Conservation (phyloP, 2,113 vertebrate genomes). For the Noturus placidus region DNA sequence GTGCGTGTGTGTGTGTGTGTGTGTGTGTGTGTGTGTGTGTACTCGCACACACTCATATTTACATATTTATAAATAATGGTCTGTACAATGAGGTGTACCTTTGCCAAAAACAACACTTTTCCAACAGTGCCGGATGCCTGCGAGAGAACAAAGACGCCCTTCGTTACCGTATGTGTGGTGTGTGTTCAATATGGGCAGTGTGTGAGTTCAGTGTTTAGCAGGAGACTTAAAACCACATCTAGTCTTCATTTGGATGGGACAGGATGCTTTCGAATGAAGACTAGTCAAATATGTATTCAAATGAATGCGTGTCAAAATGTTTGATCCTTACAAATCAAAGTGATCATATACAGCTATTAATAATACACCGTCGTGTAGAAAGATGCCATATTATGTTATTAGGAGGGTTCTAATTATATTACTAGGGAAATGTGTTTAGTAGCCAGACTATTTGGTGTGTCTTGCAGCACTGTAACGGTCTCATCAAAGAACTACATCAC, state of each 20-base stretch:
- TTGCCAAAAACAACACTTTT: slow-evolving; percentile 76
- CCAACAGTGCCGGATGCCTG: slow-evolving; percentile 64
- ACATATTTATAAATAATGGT: slow-evolving; percentile 79
- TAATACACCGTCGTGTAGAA: background rate
- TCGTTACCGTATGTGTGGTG: slow-evolving; percentile 51
- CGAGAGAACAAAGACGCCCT: slow-evolving; percentile 66
- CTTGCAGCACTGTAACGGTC: background rate
- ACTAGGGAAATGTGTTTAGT: background rate
- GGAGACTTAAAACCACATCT: slow-evolving; percentile 42
- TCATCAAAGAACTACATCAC: background rate
- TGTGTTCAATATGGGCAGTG: slow-evolving; percentile 47
- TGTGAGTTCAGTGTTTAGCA: slow-evolving; percentile 39
- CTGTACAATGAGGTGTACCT: slow-evolving; percentile 72
- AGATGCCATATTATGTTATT: slow-evolving; percentile 4
- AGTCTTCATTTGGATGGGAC: slow-evolving; percentile 37
- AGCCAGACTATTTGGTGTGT: background rate
- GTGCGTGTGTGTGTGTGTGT: slow-evolving; percentile 42
- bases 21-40: slow-evolving; percentile 46
- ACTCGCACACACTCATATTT: slow-evolving; percentile 66
- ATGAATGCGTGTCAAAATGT: background rate
- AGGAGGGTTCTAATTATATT: background rate
- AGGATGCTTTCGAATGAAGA: slow-evolving; percentile 24
- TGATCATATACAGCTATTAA: background rate
- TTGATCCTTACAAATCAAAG: background rate
- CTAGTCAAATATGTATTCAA: background rate